Percentiles rank a stretch among this genome's conserved stretches.
phyloP scores from a whole-genome alignment of 2,797 vertebrate genomes.

The Adrianichthys oophorus region DNA sequence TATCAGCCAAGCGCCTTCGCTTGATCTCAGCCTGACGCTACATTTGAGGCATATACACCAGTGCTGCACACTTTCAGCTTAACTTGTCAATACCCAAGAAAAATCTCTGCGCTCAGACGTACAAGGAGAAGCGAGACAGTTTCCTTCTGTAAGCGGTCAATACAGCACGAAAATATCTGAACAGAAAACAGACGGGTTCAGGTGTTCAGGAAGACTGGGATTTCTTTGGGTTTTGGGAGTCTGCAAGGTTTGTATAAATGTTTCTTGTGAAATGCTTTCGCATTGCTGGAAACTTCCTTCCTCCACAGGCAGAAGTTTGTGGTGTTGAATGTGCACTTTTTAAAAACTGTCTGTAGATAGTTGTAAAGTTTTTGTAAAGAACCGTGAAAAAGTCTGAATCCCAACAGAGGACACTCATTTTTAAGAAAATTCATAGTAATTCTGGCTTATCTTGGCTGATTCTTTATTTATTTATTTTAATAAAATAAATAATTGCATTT shows the following conservation, averaged over 20 bases:
- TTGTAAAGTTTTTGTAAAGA: slow-evolving; percentile 8
- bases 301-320: background rate
- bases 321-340: slow-evolving; percentile 3
- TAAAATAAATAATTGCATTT: no score
- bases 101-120: slow-evolving; percentile 26
- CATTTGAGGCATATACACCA: slow-evolving; percentile 17
- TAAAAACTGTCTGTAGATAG: slow-evolving; percentile 16
- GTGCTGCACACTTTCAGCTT: slow-evolving; percentile 19
- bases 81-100: slow-evolving; percentile 38
- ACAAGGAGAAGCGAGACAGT: slow-evolving; percentile 24
- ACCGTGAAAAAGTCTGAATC: slow-evolving; percentile 3
- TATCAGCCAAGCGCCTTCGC: slow-evolving; percentile 8
- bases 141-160: slow-evolving; percentile 44
- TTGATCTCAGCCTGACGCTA: slow-evolving; percentile 17
- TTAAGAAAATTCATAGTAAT: no score
- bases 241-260: background rate
- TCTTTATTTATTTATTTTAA: no score
- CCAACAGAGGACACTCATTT: background rate
- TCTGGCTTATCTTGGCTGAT: no score
- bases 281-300: slow-evolving; percentile 8
- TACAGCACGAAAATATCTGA: slow-evolving; percentile 36
- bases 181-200: slow-evolving; percentile 26
- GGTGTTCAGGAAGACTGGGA: slow-evolving; percentile 17
- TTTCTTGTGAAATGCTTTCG: slow-evolving; percentile 19
- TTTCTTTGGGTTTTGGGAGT: slow-evolving; percentile 17